Evolutionary conservation across 2,797 vertebrate genomes (phyloP), one percentile per base, ranked within the genome.

Genomic region (Taeniopygia guttata): DNA sequence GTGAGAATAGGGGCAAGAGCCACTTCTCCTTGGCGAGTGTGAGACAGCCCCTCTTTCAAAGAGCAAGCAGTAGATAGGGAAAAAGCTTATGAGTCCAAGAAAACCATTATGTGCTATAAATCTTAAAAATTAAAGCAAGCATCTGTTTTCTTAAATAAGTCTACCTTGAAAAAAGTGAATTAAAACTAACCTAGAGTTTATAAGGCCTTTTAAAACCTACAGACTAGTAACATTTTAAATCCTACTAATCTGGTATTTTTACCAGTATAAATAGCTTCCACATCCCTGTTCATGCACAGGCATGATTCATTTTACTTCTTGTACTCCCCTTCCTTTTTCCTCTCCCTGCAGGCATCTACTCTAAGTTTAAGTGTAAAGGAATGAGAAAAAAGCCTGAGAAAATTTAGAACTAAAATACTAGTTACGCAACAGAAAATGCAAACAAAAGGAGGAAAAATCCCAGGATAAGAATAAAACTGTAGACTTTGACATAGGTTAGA

Each of bases 231-330:
- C 40, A 63, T 88, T 92, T 89, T 46, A 82, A 81, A 90, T 69
- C 45, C 85, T 77, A 73, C 75, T 94, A 87, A 94, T 87, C 45
- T 90, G 77, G 80, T 67, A 86, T 84, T 96, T 94, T 74, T 49
- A 58, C 22, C 11, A 59, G 45, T 76, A 91, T 76, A 91, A 92
- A 93, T 84, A 90, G 80, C 52, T 88, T 76, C 55, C 32, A 62
- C 26, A 60, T 69, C 59, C 48, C 62, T 77, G 49, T 49, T 92
- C 69, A 19, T 4, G 40, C n/a, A 90, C 40, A 76, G 21, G 66
- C 52, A 73, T 86, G 94, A 96, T 76, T 87, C 76, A 73, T 87
- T 95, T 93, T 48, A 64, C 13, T 77, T 76, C 52, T 90, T 72
- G 46, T 20, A 68, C 69, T 85, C 58, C 60, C 22, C 46, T 89